Base-by-base conservation (phyloP, 2,113 vertebrate species). In the Percina caprodes region DNA sequence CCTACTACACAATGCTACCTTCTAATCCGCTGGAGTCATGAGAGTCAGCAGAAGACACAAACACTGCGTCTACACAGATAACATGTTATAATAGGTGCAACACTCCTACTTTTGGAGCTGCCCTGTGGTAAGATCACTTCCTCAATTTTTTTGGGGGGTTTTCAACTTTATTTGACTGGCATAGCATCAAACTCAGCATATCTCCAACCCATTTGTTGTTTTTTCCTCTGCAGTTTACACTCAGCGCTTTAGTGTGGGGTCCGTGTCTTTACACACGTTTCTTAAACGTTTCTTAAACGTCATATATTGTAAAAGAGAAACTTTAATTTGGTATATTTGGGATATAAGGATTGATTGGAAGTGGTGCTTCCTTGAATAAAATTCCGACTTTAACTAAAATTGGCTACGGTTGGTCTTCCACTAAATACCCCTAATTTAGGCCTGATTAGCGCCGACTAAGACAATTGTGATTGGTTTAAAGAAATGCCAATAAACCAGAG, bases 11-110 rank as follows among this genome's bases (percentile, higher is more conserved):
- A 92, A 86, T 86, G 82, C 71, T 80, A 89, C 77, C 87, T 90
- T 91, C 86, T 88, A 86, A 91, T 89, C 80, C 80, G 77, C 79
- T 75, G 70, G 21, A 87, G 86, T 91, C 92, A 91, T 89, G 87
- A 86, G 89, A 91, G 77, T 83, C 78, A 67, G 87, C 87, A 91
- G 74, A 81, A 88, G 88, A 82, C 70, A 71, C 61, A 88, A 85
- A 74, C 73, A 62, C 82, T 26, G 73, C 54, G 23, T 87, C 83
- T 60, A 70, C 84, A 84, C 13, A 55, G 71, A 86, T 74, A 69
- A 60, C 79, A 80, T 74, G 74, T 74, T 73, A 92, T 85, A 88
- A 79, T 67, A 83, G 85, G 78, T 80, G 80, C 69, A 78, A 78
- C 77, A 74, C 87, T 82, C 83, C 79, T 65, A 74, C 86, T 77